phyloP scores from a whole-genome alignment of 2,888 invertebrate species.

The Tethea ocularis region DNA sequence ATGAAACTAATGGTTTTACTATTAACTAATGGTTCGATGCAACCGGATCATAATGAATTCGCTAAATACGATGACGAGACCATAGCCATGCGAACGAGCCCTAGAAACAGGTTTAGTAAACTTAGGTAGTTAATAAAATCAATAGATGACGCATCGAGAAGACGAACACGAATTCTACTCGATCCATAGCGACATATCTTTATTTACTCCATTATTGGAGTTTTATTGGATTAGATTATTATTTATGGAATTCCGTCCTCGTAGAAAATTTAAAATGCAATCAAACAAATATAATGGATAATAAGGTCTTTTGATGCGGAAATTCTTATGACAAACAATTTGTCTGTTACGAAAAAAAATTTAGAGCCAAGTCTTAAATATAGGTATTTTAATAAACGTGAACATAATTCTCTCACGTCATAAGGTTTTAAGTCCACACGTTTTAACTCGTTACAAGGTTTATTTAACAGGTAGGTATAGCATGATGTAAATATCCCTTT shows the following conservation, averaged over 20 bases:
- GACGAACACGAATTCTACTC: conserved; percentile 9
- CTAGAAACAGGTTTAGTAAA: conserved; percentile 27
- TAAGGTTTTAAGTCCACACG: no score
- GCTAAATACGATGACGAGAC: conserved; percentile 11
- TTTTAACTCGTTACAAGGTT: conserved; percentile 48
- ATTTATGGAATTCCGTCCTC: neutral
- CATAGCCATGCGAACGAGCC: conserved; percentile 18
- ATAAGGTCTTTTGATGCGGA: neutral
- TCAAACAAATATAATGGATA: neutral
- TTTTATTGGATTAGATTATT: no score
- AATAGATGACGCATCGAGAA: conserved; percentile 18
- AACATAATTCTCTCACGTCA: no score
- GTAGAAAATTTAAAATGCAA: neutral
- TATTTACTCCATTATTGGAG: neutral
- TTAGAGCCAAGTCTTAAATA: no score
- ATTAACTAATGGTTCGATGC: no score
- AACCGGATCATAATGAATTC: neutral
- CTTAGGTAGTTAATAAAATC: no score
- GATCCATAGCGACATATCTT: conserved; percentile 11
- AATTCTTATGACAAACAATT: neutral
- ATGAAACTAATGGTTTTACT: no score
- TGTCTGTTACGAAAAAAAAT: no score
- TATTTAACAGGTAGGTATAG: conserved; percentile 37
- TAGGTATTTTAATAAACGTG: neutral
- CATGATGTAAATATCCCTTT: conserved; percentile 9